A percentile compares a stretch with the other conserved stretches of the same genome.
These are phyloP conservation scores for Parauchenoglanis punctatus DNA, from an alignment of 2,797 vertebrate species.

Conservation along the genomic window DNA sequence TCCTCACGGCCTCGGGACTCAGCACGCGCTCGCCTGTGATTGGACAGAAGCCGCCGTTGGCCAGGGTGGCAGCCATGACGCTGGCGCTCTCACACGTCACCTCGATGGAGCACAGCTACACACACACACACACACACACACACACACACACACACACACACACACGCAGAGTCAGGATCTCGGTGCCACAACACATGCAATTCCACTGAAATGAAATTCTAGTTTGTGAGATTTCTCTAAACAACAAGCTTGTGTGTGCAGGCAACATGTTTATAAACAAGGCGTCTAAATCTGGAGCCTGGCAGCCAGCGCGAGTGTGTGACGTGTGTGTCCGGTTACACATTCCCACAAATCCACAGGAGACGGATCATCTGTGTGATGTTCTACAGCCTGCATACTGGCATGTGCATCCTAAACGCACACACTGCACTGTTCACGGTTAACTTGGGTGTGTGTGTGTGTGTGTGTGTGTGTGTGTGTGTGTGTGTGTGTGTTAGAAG, in stretches of 20 bases:
- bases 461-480: not conserved
- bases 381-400: not conserved
- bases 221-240: no score
- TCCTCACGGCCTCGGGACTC: conserved; percentile 85
- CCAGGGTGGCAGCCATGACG: conserved; percentile 89
- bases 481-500: not conserved
- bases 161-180: not conserved
- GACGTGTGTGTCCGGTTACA: conserved; percentile 19
- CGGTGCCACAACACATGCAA: no score
- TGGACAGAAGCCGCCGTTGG: conserved; percentile 88
- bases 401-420: not conserved
- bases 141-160: conserved; percentile 3
- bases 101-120: conserved; percentile 87
- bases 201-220: no score
- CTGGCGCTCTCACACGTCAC: conserved; percentile 89
- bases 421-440: not conserved
- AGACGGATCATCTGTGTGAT: not conserved
- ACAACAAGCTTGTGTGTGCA: not conserved
- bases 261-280: not conserved
- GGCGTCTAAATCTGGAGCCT: not conserved
- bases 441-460: not conserved
- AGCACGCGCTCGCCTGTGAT: conserved; percentile 87
- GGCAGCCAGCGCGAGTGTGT: conserved; percentile 6
- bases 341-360: conserved; percentile 23
- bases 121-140: conserved; percentile 22